Evolutionary conservation across 2,797 vertebrate genomes (phyloP).

Genomic region (Argyrosomus regius): DNA sequence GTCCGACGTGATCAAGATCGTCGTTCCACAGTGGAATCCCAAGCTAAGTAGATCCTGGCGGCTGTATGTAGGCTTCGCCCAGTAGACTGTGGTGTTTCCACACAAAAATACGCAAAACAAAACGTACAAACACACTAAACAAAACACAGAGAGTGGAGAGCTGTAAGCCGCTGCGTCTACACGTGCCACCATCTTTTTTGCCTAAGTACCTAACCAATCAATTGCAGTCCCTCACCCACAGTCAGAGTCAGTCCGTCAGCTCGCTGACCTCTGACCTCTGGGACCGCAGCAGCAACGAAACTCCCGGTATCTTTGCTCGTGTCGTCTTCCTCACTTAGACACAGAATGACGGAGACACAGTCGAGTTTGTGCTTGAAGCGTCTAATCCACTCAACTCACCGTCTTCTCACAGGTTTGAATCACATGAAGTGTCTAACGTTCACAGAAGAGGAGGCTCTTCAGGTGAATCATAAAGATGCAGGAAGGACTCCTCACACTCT

Average conservation of each 20-base stretch:
- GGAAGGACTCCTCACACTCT: neutral
- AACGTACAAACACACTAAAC: too few species aligned
- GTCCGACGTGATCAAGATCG: too few species aligned
- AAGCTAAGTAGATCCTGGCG: too few species aligned
- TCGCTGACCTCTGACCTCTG: conserved; percentile 83
- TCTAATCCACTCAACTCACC: conserved; percentile 24
- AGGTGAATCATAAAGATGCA: neutral
- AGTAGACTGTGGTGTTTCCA: too few species aligned
- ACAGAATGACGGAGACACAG: rapidly evolving
- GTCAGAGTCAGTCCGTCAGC: conserved; percentile 77
- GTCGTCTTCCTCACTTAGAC: neutral
- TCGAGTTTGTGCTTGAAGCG: neutral
- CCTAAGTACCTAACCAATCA: too few species aligned
- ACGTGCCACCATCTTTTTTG: too few species aligned
- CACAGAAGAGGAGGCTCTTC: conserved; percentile 16
- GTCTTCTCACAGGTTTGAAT: neutral
- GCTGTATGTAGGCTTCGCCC: too few species aligned
- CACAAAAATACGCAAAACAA: too few species aligned
- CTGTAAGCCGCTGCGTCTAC: too few species aligned
- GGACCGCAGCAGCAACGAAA: conserved; percentile 76
- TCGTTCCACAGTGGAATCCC: too few species aligned
- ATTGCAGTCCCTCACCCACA: conserved; percentile 66
- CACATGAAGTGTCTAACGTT: neutral
- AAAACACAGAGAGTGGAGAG: too few species aligned
- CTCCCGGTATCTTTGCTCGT: conserved; percentile 55